These are phyloP conservation scores for Coptodon rendalli DNA, from an alignment of 2,113 vertebrate genomes.

Conservation along the genomic window DNA sequence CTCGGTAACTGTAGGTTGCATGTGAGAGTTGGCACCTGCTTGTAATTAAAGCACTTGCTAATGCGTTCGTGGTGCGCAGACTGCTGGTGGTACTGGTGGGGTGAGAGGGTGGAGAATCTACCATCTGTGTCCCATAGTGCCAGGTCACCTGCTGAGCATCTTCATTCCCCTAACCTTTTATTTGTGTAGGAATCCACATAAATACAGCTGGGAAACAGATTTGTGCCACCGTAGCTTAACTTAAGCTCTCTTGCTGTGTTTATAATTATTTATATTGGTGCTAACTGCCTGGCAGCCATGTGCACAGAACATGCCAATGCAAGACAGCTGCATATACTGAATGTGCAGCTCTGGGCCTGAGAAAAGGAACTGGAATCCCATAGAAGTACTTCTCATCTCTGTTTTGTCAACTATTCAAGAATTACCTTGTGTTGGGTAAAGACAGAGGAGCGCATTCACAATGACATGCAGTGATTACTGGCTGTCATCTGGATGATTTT, in stretches of 20 bases:
- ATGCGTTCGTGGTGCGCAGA: background rate
- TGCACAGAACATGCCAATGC: background rate
- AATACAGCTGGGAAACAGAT: constrained; percentile 12
- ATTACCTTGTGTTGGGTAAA: background rate
- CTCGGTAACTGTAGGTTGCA: background rate
- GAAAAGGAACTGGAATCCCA: background rate
- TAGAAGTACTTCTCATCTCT: background rate
- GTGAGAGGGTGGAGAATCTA: background rate
- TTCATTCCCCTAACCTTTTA: background rate
- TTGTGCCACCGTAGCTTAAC: constrained; percentile 19
- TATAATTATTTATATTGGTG: constrained; percentile 20
- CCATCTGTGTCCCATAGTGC: constrained; percentile 30
- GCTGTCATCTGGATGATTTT: background rate
- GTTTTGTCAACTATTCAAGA: background rate
- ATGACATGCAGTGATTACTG: background rate
- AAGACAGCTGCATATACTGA: background rate
- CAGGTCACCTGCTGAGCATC: background rate
- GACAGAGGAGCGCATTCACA: background rate
- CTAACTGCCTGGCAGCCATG: background rate
- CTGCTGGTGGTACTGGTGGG: background rate
- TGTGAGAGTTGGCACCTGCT: background rate
- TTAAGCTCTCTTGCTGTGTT: constrained; percentile 14
- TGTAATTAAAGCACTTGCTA: background rate
- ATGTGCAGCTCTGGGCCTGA: background rate
- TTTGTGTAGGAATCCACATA: background rate